Conservation (phyloP, 2,797 vertebrate genomes). For the Clarias pachynema region DNA sequence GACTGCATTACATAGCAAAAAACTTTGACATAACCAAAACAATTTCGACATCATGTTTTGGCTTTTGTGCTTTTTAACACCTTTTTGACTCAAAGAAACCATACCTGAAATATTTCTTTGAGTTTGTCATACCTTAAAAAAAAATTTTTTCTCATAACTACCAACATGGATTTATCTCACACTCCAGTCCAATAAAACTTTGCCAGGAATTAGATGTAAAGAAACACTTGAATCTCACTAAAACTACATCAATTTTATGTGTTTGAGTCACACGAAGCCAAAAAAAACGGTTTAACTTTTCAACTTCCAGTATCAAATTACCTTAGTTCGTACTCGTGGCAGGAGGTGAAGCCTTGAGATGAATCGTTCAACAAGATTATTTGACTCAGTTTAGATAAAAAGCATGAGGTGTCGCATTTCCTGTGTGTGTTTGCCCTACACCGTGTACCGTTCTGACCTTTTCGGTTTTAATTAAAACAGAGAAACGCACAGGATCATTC, state of each 20-base stretch:
- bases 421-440: constrained; percentile 51
- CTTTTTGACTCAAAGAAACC: too few relatives aligned
- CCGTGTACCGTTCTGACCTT: constrained; percentile 55
- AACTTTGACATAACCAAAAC: too few relatives aligned
- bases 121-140: too few relatives aligned
- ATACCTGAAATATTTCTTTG: too few relatives aligned
- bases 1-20: too few relatives aligned
- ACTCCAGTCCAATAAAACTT: too few relatives aligned
- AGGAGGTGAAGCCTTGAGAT: neutral
- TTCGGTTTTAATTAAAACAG: constrained; percentile 66
- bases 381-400: neutral
- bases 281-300: neutral
- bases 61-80: too few relatives aligned
- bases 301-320: neutral
- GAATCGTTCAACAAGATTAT: neutral
- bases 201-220: neutral
- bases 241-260: neutral
- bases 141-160: too few relatives aligned
- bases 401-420: constrained; percentile 31
- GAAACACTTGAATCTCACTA: neutral
- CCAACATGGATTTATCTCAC: too few relatives aligned
- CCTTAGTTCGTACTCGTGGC: neutral
- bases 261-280: neutral
- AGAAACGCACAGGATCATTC: constrained; percentile 66
- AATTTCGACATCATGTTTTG: too few relatives aligned